Evolutionary conservation across 2,888 invertebrate species (phyloP).

Genomic region (Parnassius apollo): DNA sequence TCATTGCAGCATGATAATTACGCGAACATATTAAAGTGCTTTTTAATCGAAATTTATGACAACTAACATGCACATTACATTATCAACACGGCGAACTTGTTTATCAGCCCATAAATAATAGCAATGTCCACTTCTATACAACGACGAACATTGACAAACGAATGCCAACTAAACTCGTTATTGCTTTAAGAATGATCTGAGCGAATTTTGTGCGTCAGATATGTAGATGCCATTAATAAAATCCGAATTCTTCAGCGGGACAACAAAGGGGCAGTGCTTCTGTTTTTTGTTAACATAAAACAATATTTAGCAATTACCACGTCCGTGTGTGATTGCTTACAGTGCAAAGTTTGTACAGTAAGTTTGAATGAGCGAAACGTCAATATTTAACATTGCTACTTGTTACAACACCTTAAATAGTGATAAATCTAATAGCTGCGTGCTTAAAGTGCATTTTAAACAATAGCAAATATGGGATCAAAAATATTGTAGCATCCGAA

Average conservation of each 20-base stretch:
- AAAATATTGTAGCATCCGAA: too few species aligned
- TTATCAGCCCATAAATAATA: too few species aligned
- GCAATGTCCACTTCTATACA: too few species aligned
- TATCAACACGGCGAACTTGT: too few species aligned
- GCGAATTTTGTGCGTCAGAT: not conserved
- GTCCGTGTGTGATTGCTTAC: conserved; percentile 2
- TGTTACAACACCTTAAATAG: not conserved
- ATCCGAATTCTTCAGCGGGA: not conserved
- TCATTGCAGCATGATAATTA: not conserved
- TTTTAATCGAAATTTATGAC: too few species aligned
- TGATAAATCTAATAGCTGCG: not conserved
- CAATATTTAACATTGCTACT: conserved; percentile 18
- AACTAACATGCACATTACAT: too few species aligned
- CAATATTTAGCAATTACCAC: conserved; percentile 20
- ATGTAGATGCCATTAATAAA: not conserved
- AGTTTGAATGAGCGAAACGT: conserved; percentile 3
- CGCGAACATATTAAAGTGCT: too few species aligned
- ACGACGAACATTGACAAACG: too few species aligned
- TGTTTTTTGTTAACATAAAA: not conserved
- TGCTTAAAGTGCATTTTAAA: too few species aligned
- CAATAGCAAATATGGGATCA: too few species aligned
- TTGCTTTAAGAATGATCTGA: not conserved
- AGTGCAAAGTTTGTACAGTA: conserved; percentile 8
- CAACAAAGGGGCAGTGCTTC: not conserved
- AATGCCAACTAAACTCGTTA: too few species aligned